Percentiles rank a stretch among this genome's conserved stretches.
phyloP scores from a whole-genome alignment of 2,888 invertebrate genomes.

The Cetonia aurata region DNA sequence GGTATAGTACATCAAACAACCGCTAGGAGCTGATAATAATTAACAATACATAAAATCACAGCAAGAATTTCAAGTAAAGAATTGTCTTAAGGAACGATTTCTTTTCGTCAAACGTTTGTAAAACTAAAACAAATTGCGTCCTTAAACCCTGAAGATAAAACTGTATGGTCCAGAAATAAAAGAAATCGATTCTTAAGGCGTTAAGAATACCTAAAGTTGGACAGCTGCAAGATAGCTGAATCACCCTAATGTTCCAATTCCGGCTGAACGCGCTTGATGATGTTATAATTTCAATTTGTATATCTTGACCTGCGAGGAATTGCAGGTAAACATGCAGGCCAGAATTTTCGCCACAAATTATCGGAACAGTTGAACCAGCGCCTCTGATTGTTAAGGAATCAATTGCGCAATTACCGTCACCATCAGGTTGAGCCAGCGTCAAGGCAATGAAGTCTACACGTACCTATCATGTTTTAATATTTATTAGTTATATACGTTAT shows the following conservation, averaged over 20 bases:
- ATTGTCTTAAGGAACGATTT: too few relatives aligned
- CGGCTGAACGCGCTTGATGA: constrained; percentile 72
- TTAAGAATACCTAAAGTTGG: constrained; percentile 72
- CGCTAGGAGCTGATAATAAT: constrained; percentile 74
- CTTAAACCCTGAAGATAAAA: too few relatives aligned
- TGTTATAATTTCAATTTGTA: constrained; percentile 77
- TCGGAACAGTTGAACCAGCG: constrained; percentile 77
- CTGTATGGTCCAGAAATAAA: too few relatives aligned
- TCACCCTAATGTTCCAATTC: constrained; percentile 81
- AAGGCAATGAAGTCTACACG: constrained; percentile 83
- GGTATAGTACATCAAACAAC: constrained; percentile 81
- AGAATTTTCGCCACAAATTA: constrained; percentile 85
- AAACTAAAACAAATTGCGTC: too few relatives aligned
- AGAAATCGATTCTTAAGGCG: too few relatives aligned
- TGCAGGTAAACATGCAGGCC: constrained; percentile 84
- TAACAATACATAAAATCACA: too few relatives aligned
- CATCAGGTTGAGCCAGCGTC: constrained; percentile 78
- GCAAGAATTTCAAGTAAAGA: too few relatives aligned
- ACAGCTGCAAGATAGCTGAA: constrained; percentile 80
- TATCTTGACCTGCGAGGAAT: constrained; percentile 77
- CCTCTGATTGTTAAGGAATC: constrained; percentile 80
- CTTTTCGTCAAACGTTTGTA: too few relatives aligned
- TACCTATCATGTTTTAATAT: constrained; percentile 66
- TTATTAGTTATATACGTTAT: too few relatives aligned
- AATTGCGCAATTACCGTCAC: constrained; percentile 77